phyloP scores from a whole-genome alignment of 2,888 invertebrate genomes.

The Hartigia nigra region DNA sequence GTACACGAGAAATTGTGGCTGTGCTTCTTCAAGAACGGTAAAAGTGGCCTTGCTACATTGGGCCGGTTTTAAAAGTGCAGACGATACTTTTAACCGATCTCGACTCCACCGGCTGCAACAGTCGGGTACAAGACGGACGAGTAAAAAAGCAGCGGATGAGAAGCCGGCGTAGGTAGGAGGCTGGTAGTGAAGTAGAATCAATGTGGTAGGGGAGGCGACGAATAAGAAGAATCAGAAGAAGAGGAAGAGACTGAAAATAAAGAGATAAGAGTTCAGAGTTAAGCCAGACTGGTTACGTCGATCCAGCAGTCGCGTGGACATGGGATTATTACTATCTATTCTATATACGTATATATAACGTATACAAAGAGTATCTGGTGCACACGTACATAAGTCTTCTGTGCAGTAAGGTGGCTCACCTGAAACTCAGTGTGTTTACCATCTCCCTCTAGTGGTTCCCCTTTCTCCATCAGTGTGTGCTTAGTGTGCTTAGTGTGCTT shows the following conservation, averaged over 20 bases:
- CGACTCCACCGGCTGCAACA: neutral
- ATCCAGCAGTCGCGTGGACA: slow-evolving; percentile 32
- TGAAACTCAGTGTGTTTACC: neutral
- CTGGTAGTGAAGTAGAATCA: neutral
- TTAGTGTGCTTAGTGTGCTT: neutral
- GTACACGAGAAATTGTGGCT: neutral
- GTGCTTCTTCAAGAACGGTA: neutral
- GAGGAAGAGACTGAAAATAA: slow-evolving; percentile 25
- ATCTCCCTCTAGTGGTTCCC: neutral
- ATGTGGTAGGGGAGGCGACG: slow-evolving; percentile 25
- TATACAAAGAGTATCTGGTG: neutral
- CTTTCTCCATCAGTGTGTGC: neutral
- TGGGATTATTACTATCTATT: slow-evolving; percentile 20
- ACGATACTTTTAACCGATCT: neutral
- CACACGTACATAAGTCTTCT: neutral
- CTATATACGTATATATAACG: neutral
- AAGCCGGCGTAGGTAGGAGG: neutral
- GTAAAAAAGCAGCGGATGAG: neutral
- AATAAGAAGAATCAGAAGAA: slow-evolving; percentile 30
- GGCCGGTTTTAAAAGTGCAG: neutral
- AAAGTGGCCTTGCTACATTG: neutral
- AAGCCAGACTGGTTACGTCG: slow-evolving; percentile 32
- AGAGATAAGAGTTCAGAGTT: slow-evolving; percentile 30
- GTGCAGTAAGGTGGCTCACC: neutral
- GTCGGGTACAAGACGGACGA: neutral